Conservation (phyloP, 2,888 invertebrate genomes). For the Deladenus siricidicola region DNA sequence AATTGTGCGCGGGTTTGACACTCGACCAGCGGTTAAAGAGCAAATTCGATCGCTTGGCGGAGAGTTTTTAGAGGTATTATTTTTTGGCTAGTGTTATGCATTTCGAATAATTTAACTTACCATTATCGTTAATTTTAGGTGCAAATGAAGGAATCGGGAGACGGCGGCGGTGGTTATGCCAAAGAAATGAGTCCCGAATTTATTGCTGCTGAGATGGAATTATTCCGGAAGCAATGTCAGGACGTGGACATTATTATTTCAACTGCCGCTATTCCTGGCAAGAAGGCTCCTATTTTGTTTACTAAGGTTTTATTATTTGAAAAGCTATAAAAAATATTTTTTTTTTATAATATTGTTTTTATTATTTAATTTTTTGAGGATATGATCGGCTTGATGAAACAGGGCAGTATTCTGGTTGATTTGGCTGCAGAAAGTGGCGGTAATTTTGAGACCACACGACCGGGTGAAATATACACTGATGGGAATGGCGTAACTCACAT, state of each 20-base stretch:
- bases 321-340: background rate
- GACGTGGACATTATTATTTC: conserved; percentile 73
- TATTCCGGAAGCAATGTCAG: conserved; percentile 76
- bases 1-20: conserved; percentile 78
- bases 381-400: conserved; percentile 72
- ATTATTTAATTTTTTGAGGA: conserved; percentile 58
- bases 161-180: conserved; percentile 37
- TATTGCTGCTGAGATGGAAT: conserved; percentile 72
- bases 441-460: conserved; percentile 63
- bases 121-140: conserved; percentile 59
- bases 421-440: conserved; percentile 78
- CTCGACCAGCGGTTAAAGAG: conserved; percentile 71
- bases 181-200: conserved; percentile 70
- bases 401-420: conserved; percentile 80
- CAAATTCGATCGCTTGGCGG: conserved; percentile 80
- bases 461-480: conserved; percentile 68
- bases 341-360: background rate
- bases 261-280: conserved; percentile 82
- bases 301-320: conserved; percentile 66
- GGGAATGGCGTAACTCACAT: conserved; percentile 75
- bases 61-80: conserved; percentile 67
- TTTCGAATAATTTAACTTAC: background rate
- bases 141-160: conserved; percentile 57
- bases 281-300: conserved; percentile 71
- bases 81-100: background rate